These are phyloP conservation scores for Protobothrops flavoviridis DNA, from an alignment of 2,113 vertebrate species.

Conservation along the genomic window DNA sequence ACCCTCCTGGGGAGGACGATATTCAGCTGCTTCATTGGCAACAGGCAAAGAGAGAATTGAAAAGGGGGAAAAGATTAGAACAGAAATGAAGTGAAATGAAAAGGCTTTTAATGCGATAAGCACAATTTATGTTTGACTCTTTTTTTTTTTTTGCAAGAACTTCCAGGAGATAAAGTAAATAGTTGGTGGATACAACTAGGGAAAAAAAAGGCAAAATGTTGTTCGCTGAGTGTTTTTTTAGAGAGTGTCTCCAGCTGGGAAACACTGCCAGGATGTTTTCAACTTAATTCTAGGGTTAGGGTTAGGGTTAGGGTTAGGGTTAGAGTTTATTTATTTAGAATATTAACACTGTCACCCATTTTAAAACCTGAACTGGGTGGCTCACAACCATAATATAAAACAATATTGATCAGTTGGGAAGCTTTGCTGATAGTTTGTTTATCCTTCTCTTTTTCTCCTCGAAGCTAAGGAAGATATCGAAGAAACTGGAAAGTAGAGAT, in stretches of 20 bases:
- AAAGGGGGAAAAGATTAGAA: conserved; percentile 23
- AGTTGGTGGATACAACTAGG: background rate
- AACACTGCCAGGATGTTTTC: conserved; percentile 7
- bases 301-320: background rate
- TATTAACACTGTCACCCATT: background rate
- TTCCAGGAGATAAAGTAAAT: conserved; percentile 2
- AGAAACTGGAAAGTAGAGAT: conserved; percentile 25
- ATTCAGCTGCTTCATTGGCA: conserved; percentile 55
- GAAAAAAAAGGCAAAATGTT: background rate
- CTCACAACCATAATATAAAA: background rate
- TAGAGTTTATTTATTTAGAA: background rate
- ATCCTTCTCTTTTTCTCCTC: background rate
- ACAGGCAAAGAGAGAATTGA: conserved; percentile 42
- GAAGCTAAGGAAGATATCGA: conserved; percentile 28
- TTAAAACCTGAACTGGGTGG: background rate
- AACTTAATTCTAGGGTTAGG: conserved; percentile 18
- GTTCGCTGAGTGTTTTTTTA: background rate
- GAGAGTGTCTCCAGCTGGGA: background rate
- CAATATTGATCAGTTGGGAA: conserved; percentile 4
- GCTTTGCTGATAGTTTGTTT: background rate
- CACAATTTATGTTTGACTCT: conserved; percentile 20
- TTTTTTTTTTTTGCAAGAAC: conserved; percentile 10
- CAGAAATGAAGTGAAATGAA: conserved; percentile 39
- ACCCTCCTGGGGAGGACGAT: conserved; percentile 44
- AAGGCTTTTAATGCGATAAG: conserved; percentile 17